Conservation (phyloP, 1,140 invertebrate genomes). For the Gonioctena quinquepunctata region DNA sequence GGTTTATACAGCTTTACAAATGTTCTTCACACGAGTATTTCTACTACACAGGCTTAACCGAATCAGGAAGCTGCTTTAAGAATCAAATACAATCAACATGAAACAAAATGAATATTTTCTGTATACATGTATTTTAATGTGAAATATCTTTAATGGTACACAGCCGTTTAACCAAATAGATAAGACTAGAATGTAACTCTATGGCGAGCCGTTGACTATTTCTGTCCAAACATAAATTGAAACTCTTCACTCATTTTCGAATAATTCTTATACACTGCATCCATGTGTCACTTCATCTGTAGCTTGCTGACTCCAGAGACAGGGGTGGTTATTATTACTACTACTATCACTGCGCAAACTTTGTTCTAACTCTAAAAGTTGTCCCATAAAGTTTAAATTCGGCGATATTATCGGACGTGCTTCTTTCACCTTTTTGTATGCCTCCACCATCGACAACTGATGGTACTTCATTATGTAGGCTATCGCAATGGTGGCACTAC, state of each 20-base stretch:
- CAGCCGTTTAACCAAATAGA: slow-evolving; percentile 41
- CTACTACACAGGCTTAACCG: slow-evolving; percentile 19
- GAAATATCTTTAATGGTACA: slow-evolving; percentile 47
- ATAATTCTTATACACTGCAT: slow-evolving; percentile 58
- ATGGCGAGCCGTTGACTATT: slow-evolving; percentile 26
- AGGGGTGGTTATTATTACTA: slow-evolving; percentile 57
- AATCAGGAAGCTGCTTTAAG: slow-evolving; percentile 22
- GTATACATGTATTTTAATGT: slow-evolving; percentile 24
- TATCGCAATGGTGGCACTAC: slow-evolving; percentile 92
- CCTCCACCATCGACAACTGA: slow-evolving; percentile 83
- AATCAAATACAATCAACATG: slow-evolving; percentile 10
- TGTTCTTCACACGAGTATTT: slow-evolving; percentile 5
- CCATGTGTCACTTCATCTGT: slow-evolving; percentile 61
- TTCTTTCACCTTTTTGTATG: slow-evolving; percentile 86
- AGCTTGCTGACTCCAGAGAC: slow-evolving; percentile 60
- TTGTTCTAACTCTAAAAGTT: slow-evolving; percentile 87
- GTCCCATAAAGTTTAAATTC: slow-evolving; percentile 97
- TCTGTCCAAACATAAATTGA: slow-evolving; percentile 7
- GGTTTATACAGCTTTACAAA: slow-evolving; percentile 12
- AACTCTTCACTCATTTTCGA: neutral
- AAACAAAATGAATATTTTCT: slow-evolving; percentile 21
- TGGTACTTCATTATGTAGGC: slow-evolving; percentile 93
- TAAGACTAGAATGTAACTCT: slow-evolving; percentile 38
- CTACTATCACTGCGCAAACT: slow-evolving; percentile 62
- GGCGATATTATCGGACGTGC: slow-evolving; percentile 90